Evolutionary conservation across 2,888 invertebrate species (phyloP).

Genomic region (Meganola albula): DNA sequence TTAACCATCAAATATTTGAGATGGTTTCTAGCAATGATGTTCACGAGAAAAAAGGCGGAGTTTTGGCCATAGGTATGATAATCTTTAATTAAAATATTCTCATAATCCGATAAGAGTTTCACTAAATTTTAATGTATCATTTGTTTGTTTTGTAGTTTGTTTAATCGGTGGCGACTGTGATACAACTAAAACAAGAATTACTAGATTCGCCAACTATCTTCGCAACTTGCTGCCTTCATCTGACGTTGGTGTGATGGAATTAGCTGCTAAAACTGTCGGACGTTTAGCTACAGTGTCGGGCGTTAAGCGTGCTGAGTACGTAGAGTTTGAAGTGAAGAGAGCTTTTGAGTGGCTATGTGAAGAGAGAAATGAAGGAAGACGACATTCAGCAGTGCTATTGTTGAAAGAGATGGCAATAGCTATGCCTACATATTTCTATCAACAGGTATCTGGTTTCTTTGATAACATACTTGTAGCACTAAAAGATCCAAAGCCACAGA

Average conservation of each 20-base stretch:
- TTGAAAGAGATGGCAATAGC: conserved; percentile 95
- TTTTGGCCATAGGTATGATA: conserved; percentile 89
- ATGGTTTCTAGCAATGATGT: conserved; percentile 96
- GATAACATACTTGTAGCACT: conserved; percentile 95
- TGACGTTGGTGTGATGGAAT: conserved; percentile 96
- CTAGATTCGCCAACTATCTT: conserved; percentile 94
- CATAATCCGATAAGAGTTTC: not conserved
- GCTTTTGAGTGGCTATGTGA: conserved; percentile 97
- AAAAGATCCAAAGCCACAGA: conserved; percentile 92
- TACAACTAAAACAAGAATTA: conserved; percentile 92
- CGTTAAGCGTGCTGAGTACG: conserved; percentile 96
- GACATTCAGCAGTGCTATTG: conserved; percentile 94
- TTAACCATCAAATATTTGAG: conserved; percentile 96
- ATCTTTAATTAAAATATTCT: not conserved
- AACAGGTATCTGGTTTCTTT: conserved; percentile 95
- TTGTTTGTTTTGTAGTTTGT: conserved; percentile 81
- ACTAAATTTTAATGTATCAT: not conserved
- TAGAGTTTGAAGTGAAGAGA: conserved; percentile 97
- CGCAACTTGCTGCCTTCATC: conserved; percentile 92
- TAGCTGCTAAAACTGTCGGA: conserved; percentile 96
- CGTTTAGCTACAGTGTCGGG: conserved; percentile 94
- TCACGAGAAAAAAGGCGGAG: conserved; percentile 96
- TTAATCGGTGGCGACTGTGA: conserved; percentile 95
- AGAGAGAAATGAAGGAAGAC: conserved; percentile 92
- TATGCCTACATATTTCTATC: conserved; percentile 98